Percentiles rank a stretch among this genome's conserved stretches.
Evolutionary conservation across 2,113 vertebrate species (phyloP).

Genomic region (Paradisaea rubra): DNA sequence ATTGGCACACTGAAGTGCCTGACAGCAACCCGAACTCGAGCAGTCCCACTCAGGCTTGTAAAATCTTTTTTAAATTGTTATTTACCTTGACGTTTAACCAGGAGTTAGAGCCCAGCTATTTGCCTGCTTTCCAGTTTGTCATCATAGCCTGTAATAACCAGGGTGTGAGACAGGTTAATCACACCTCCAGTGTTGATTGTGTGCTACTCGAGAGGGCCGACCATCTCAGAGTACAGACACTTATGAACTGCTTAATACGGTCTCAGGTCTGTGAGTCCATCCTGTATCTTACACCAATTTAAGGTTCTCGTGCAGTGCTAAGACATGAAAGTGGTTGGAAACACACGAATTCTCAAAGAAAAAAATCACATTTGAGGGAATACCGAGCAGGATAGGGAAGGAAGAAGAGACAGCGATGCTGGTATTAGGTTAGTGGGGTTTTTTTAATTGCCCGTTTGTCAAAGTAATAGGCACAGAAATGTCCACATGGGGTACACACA

Average conservation of each 20-base stretch:
- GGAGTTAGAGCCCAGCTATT: background rate
- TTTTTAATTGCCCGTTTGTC: background rate
- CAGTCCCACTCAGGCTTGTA: background rate
- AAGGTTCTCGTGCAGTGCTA: background rate
- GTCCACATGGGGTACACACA: background rate
- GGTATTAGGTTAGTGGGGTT: background rate
- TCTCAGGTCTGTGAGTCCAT: background rate
- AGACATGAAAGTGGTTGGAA: background rate
- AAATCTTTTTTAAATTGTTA: background rate
- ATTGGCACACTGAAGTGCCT: background rate
- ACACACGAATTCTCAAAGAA: background rate
- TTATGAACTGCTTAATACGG: background rate
- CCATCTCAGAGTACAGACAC: background rate
- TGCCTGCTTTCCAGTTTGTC: background rate
- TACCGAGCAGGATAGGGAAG: background rate
- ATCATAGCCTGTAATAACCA: background rate
- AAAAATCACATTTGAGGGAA: background rate
- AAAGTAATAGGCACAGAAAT: background rate
- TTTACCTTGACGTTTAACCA: background rate
- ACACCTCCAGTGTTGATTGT: background rate
- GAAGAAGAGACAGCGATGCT: background rate
- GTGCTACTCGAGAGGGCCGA: background rate
- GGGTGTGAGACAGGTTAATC: background rate
- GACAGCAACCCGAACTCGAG: background rate
- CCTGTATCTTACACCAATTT: background rate